phyloP scores from a whole-genome alignment of 1,140 invertebrate genomes.

The Lineus longissimus region DNA sequence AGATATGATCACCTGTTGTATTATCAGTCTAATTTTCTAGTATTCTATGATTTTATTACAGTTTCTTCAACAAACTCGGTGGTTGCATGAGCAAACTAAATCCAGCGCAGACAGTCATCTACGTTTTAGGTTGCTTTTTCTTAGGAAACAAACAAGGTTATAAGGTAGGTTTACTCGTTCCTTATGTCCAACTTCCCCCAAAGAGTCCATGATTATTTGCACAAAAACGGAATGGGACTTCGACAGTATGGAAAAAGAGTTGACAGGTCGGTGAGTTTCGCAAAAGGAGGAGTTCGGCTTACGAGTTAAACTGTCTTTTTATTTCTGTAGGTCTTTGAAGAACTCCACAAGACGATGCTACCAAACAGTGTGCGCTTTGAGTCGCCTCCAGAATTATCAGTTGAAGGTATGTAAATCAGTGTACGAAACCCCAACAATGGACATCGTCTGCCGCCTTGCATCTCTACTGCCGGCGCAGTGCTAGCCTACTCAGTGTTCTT shows the following conservation, averaged over 20 bases:
- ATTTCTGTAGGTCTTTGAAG: neutral
- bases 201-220: too few species aligned
- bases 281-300: too few species aligned
- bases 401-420: neutral
- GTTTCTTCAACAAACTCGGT: neutral
- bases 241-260: too few species aligned
- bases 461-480: neutral
- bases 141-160: conserved; percentile 1
- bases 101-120: neutral
- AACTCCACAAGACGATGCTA: neutral
- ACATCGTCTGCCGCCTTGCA: neutral
- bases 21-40: too few species aligned
- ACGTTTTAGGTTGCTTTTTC: conserved; percentile 2
- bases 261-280: too few species aligned
- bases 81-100: conserved; percentile 1
- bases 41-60: too few species aligned
- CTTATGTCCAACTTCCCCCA: too few species aligned
- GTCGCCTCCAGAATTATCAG: neutral
- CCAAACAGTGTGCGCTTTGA: neutral
- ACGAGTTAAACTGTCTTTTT: too few species aligned
- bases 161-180: too few species aligned
- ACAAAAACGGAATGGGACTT: too few species aligned
- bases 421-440: neutral
- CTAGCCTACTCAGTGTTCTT: neutral
- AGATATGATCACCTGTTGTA: too few species aligned